Percentiles rank a stretch among this genome's conserved stretches.
Evolutionary conservation across 2,797 vertebrate species (phyloP).

Genomic region (Rhadinocentrus ornatus): DNA sequence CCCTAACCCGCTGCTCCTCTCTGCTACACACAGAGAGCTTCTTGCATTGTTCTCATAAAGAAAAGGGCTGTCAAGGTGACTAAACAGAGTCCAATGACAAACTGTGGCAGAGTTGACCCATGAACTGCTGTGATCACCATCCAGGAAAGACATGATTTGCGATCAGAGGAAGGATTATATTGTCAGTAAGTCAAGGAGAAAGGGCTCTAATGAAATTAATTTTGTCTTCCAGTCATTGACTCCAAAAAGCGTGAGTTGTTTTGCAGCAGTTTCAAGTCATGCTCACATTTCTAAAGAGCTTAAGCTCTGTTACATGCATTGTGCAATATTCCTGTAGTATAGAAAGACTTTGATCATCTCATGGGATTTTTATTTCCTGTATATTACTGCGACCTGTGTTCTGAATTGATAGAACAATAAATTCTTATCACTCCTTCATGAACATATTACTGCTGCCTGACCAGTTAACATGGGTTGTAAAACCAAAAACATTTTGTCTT

Average conservation of each 20-base stretch:
- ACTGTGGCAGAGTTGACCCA: constrained; percentile 38
- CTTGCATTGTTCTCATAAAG: constrained; percentile 51
- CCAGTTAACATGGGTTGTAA: constrained; percentile 50
- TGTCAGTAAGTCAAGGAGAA: constrained; percentile 35
- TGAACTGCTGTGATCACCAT: constrained; percentile 34
- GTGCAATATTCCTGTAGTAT: not conserved
- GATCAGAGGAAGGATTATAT: constrained; percentile 18
- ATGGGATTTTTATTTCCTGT: constrained; percentile 8
- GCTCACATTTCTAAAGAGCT: constrained; percentile 1
- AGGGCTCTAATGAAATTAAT: constrained; percentile 29
- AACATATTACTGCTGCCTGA: constrained; percentile 20
- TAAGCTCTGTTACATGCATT: not conserved
- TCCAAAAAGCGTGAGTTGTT: constrained; percentile 36
- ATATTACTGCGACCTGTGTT: constrained; percentile 2
- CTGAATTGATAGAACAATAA: constrained; percentile 9
- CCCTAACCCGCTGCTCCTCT: constrained; percentile 38
- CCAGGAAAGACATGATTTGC: constrained; percentile 35
- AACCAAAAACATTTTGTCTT: constrained; percentile 28
- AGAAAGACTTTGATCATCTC: constrained; percentile 16
- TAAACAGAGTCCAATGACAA: constrained; percentile 34
- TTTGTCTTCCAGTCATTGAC: constrained; percentile 68
- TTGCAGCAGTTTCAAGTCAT: constrained; percentile 32
- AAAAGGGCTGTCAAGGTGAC: constrained; percentile 58
- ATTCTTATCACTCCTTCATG: constrained; percentile 38
- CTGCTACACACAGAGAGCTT: constrained; percentile 9